These are phyloP conservation scores for Agrilus biguttatus DNA, from an alignment of 2,888 invertebrate genomes.

Conservation along the genomic window DNA sequence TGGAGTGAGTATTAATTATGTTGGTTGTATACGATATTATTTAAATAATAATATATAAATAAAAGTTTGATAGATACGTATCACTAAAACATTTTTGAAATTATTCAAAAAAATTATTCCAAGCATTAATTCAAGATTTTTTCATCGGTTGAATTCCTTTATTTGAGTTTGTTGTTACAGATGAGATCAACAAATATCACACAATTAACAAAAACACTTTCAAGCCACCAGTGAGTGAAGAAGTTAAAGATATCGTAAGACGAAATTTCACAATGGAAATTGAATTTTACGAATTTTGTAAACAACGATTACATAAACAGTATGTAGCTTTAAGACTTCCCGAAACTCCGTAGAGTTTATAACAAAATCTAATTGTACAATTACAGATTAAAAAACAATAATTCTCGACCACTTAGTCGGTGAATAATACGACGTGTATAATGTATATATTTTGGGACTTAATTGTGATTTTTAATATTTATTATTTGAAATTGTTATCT, in stretches of 20 bases:
- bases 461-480: neutral
- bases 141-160: too few relatives aligned
- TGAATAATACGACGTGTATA: neutral
- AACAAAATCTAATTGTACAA: neutral
- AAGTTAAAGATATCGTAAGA: slow-evolving; percentile 71
- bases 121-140: too few relatives aligned
- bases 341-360: slow-evolving; percentile 3
- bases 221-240: slow-evolving; percentile 76
- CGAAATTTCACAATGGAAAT: slow-evolving; percentile 80
- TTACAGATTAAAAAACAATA: neutral
- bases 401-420: neutral
- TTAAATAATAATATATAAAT: too few relatives aligned
- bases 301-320: slow-evolving; percentile 69
- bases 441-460: neutral
- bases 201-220: slow-evolving; percentile 75
- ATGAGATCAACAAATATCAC: slow-evolving; percentile 58
- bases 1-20: slow-evolving; percentile 46
- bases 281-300: slow-evolving; percentile 83
- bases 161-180: slow-evolving; percentile 38
- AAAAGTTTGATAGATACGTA: too few relatives aligned
- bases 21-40: too few relatives aligned
- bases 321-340: slow-evolving; percentile 52
- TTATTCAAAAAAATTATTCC: too few relatives aligned
- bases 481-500: too few relatives aligned
- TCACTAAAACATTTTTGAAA: too few relatives aligned